A percentile compares a stretch with the other conserved stretches of the same genome.
Evolutionary conservation across 2,797 vertebrate species (phyloP).

Genomic region (Salmo trutta): DNA sequence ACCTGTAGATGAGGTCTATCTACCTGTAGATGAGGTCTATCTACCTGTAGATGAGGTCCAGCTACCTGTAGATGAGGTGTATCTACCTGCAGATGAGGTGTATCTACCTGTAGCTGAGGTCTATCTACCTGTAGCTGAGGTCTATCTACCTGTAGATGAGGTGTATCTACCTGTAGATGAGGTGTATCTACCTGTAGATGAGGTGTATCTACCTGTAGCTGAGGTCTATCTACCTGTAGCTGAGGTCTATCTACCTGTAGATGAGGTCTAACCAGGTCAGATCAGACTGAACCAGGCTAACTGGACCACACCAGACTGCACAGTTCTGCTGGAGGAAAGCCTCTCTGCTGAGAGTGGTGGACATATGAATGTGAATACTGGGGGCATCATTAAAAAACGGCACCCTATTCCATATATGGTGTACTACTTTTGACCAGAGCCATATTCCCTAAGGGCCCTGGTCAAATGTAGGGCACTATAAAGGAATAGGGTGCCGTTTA

Average conservation of each 20-base stretch:
- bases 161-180: too few relatives aligned
- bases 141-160: too few relatives aligned
- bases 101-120: too few relatives aligned
- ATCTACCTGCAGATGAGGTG: too few relatives aligned
- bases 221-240: too few relatives aligned
- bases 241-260: too few relatives aligned
- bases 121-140: neutral
- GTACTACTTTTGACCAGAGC: neutral
- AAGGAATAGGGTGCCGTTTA: neutral
- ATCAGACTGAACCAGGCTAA: slow-evolving; percentile 19
- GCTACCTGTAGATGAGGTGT: neutral
- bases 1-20: too few relatives aligned
- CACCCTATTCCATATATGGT: neutral
- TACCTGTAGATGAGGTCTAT: too few relatives aligned
- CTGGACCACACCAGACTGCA: slow-evolving; percentile 45
- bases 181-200: too few relatives aligned
- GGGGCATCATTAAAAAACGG: neutral
- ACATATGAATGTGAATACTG: slow-evolving; percentile 58
- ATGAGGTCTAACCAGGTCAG: neutral
- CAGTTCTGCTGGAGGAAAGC: slow-evolving; percentile 36
- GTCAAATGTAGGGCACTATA: neutral
- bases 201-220: too few relatives aligned
- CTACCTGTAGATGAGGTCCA: too few relatives aligned
- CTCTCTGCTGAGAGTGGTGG: slow-evolving; percentile 33
- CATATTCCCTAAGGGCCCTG: neutral